Conservation (phyloP, 92 coral and sea anemone species). For the Pocillopora grandis region DNA sequence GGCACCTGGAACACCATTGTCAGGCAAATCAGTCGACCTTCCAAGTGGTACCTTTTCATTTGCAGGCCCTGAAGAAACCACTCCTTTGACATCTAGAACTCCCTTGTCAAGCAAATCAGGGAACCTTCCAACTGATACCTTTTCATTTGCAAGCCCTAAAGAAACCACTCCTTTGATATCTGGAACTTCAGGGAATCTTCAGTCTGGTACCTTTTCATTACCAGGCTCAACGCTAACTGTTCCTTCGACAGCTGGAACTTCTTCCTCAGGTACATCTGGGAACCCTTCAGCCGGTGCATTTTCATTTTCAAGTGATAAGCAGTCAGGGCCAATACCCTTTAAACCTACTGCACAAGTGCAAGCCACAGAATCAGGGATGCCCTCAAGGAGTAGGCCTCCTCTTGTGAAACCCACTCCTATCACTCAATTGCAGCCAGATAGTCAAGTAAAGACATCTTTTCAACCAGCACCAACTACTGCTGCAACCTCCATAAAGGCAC, state of each 20-base stretch:
- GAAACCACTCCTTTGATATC: neutral
- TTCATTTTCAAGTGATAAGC: slow-evolving; percentile 10
- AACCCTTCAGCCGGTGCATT: neutral
- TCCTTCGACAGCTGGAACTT: neutral
- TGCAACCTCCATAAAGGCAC: neutral
- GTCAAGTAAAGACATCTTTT: neutral
- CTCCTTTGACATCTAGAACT: neutral
- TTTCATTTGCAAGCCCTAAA: slow-evolving; percentile 11
- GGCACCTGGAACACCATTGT: neutral
- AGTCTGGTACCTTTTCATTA: slow-evolving; percentile 8
- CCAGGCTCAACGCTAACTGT: neutral
- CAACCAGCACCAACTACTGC: neutral
- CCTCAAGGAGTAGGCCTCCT: neutral
- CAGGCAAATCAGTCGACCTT: slow-evolving; percentile 3
- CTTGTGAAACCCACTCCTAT: slow-evolving; percentile 32
- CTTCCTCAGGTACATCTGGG: slow-evolving; percentile 9
- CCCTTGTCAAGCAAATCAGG: neutral
- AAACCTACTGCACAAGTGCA: slow-evolving; percentile 7
- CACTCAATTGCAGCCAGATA: slow-evolving; percentile 1
- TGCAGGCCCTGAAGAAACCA: neutral
- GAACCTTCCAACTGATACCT: neutral
- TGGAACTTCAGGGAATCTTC: neutral
- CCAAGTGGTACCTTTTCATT: slow-evolving; percentile 1
- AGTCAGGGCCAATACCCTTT: slow-evolving; percentile 1
- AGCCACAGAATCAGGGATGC: slow-evolving; percentile 10